phyloP scores from a whole-genome alignment of 2,888 invertebrate genomes.

The Peribatodes rhomboidaria region DNA sequence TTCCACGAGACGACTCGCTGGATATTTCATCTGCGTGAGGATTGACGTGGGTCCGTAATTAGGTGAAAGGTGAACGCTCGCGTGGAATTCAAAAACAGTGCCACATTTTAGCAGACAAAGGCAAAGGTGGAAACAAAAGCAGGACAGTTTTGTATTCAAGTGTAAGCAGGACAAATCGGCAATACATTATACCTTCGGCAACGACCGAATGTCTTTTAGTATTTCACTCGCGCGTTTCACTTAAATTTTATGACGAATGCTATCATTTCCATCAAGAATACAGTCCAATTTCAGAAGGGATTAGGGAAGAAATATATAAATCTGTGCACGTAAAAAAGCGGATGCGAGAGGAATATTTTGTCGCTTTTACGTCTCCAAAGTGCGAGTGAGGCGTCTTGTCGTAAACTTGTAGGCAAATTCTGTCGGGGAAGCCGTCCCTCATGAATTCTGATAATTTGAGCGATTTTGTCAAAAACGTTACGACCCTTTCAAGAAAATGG shows the following conservation, averaged over 20 bases:
- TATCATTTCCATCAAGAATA: conserved; percentile 56
- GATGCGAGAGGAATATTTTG: conserved; percentile 64
- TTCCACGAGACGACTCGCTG: conserved; percentile 21
- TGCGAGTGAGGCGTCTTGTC: conserved; percentile 36
- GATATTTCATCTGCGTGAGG: conserved; percentile 32
- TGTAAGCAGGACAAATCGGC: conserved; percentile 4
- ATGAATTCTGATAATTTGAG: conserved; percentile 18
- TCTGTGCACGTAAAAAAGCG: conserved; percentile 61
- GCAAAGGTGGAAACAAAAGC: conserved; percentile 17
- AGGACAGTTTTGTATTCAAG: conserved; percentile 13
- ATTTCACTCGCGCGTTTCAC: conserved; percentile 12
- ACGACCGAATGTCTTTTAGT: not conserved
- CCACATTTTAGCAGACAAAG: conserved; percentile 24
- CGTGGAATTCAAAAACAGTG: conserved; percentile 31
- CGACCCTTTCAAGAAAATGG: not conserved
- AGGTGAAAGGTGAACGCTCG: conserved; percentile 39
- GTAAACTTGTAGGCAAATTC: conserved; percentile 50
- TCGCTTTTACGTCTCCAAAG: conserved; percentile 45
- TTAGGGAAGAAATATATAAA: conserved; percentile 60
- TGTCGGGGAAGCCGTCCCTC: conserved; percentile 21
- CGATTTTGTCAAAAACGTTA: conserved; percentile 8
- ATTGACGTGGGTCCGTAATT: conserved; percentile 35
- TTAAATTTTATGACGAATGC: conserved; percentile 57
- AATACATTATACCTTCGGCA: conserved; percentile 17
- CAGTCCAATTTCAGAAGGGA: conserved; percentile 57